These are phyloP conservation scores for Petrocephalus schoutedeni DNA, from an alignment of 2,797 vertebrate genomes.

Conservation along the genomic window DNA sequence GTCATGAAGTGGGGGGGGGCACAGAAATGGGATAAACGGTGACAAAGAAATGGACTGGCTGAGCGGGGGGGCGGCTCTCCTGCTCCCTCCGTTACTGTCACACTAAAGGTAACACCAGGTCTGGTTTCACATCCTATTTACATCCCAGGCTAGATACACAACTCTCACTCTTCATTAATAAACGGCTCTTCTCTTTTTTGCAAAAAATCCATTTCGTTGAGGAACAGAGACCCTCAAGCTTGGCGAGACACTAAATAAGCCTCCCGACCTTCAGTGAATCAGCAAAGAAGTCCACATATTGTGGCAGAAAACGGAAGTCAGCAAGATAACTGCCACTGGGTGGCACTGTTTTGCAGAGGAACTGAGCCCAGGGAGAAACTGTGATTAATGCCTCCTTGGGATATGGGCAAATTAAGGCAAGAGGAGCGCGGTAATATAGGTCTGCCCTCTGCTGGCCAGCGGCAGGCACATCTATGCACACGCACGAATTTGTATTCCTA, in stretches of 20 bases:
- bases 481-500: no score
- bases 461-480: no score
- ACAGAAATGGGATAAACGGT: no score
- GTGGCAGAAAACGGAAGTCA: neutral
- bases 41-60: no score
- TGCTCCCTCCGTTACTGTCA: neutral
- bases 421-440: neutral
- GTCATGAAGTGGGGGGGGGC: no score
- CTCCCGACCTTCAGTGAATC: neutral
- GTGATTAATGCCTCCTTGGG: neutral
- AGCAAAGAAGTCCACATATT: neutral
- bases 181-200: neutral
- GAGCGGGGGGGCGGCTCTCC: no score
- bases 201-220: neutral
- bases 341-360: conserved; percentile 8
- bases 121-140: conserved; percentile 19
- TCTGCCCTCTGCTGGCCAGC: no score
- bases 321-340: conserved; percentile 1
- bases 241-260: neutral
- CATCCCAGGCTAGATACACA: neutral
- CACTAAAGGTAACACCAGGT: neutral
- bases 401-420: neutral
- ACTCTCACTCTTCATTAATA: neutral
- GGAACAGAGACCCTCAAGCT: neutral
- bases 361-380: neutral